Base-by-base conservation (phyloP, 2,113 vertebrate genomes). In the Phoxinus phoxinus region DNA sequence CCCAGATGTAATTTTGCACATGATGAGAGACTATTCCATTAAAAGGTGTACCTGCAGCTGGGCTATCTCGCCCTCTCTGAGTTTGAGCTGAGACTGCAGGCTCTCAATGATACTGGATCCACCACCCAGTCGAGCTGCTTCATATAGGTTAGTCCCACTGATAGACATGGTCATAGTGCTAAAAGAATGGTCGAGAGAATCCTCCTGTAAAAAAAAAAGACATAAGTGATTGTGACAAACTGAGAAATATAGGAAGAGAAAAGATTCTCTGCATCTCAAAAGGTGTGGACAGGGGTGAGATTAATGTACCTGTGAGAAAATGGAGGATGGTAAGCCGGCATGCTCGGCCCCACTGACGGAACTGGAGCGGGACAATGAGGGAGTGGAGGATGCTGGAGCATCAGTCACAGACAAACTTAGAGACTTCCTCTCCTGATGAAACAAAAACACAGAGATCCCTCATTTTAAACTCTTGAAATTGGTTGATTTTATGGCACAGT, bases 101-200 rank as follows among this genome's bases (percentile, higher is more conserved):
- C 96, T 99, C 93, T 99, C 98, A 30, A 99, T 93, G 85, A 99
- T 87, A 90, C 96, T 99, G 81, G 98, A 99, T n/a, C 97, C 98
- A 69, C 97, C 96, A 19, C 97, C 97, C 91, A 99, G 95, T 81
- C 98, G 94, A 73, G 99, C 94, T 17, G 94, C 97, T 15, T 99
- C 98, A 10, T 99, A 99, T 48, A 99, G 92, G 86, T 97, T 99
- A 91, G 89, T 96, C 80, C 97, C 97, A 86, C 94, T 95, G 88
- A 95, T 87, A 0, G 96, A 96, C 61, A 91, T 11, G 51, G 95
- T 94, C 95, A 95, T 87, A 59, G 94, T 89, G 73, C 95, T 94
- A 85, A 98, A 94, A 0, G 97, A 95, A 71, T 97, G 95, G 82
- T 99, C 97, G 6, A 96, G 95, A 78, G 93, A 63, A 84, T 99